A percentile compares a stretch with the other conserved stretches of the same genome.
phyloP scores from a whole-genome alignment of 2,797 vertebrate species.

The Molossus alvarezi region DNA sequence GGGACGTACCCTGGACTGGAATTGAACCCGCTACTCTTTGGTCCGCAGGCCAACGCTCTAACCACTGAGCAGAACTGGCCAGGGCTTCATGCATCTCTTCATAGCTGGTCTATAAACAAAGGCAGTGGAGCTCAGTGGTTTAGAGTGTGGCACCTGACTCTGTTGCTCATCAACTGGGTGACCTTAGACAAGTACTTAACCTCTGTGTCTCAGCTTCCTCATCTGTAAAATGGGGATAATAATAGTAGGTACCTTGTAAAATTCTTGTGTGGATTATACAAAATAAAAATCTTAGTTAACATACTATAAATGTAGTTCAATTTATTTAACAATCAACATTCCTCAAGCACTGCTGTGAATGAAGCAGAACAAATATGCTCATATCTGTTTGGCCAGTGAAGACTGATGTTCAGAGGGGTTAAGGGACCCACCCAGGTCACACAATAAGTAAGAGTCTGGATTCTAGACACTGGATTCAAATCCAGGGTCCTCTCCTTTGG shows the following conservation, averaged over 20 bases:
- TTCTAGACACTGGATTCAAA: background rate
- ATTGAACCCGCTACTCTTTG: too few relatives aligned
- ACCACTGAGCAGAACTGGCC: too few relatives aligned
- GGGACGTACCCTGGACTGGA: too few relatives aligned
- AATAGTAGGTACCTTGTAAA: conserved; percentile 4
- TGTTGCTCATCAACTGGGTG: background rate
- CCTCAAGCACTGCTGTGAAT: background rate
- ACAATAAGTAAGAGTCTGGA: background rate
- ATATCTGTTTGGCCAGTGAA: background rate
- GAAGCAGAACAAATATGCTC: conserved; percentile 27
- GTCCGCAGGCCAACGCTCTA: too few relatives aligned
- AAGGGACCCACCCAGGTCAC: background rate
- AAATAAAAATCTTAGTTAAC: background rate
- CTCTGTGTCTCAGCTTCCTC: background rate
- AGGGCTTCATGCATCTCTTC: background rate
- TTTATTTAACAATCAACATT: background rate
- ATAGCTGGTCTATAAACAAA: background rate
- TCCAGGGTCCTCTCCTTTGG: background rate
- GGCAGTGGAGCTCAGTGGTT: background rate
- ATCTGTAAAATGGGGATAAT: background rate
- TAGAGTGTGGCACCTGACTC: background rate
- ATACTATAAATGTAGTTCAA: background rate
- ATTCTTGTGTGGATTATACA: background rate
- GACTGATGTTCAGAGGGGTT: background rate
- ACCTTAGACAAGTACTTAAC: background rate